Percentiles rank a stretch among this genome's conserved stretches.
Evolutionary conservation across 2,797 vertebrate species (phyloP).

Genomic region (Menidia menidia): DNA sequence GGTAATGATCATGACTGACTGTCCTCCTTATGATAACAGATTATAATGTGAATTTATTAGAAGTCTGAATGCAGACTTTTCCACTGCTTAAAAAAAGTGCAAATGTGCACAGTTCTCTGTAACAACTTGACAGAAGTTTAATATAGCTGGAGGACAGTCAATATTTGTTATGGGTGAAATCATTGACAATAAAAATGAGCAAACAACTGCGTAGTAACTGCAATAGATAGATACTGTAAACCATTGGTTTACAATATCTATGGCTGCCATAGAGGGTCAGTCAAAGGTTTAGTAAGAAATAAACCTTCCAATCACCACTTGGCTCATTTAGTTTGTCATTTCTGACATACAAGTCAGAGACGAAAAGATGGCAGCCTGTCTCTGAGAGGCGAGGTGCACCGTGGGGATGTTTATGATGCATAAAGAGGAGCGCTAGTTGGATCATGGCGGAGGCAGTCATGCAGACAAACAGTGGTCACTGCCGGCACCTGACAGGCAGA

Average conservation of each 20-base stretch:
- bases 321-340: constrained; percentile 45
- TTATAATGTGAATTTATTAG: constrained; percentile 1
- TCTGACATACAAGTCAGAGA: constrained; percentile 26
- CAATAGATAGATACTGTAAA: background rate
- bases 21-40: constrained; percentile 23
- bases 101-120: background rate
- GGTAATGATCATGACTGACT: constrained; percentile 50
- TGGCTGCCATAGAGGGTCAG: constrained; percentile 53
- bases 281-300: constrained; percentile 50
- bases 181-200: constrained; percentile 1
- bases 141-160: background rate
- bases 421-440: constrained; percentile 10
- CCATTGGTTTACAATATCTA: constrained; percentile 18
- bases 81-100: constrained; percentile 3
- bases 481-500: constrained; percentile 58
- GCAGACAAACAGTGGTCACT: constrained; percentile 49
- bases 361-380: constrained; percentile 7
- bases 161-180: background rate
- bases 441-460: constrained; percentile 17
- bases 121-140: background rate
- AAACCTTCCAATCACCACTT: constrained; percentile 36
- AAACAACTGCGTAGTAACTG: background rate
- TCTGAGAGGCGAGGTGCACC: constrained; percentile 8
- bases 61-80: background rate
- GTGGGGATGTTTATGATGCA: background rate